Evolutionary conservation across 2,888 invertebrate genomes (phyloP), one percentile per base, ranked within the genome.

Genomic region (Xestia sexstrigata): DNA sequence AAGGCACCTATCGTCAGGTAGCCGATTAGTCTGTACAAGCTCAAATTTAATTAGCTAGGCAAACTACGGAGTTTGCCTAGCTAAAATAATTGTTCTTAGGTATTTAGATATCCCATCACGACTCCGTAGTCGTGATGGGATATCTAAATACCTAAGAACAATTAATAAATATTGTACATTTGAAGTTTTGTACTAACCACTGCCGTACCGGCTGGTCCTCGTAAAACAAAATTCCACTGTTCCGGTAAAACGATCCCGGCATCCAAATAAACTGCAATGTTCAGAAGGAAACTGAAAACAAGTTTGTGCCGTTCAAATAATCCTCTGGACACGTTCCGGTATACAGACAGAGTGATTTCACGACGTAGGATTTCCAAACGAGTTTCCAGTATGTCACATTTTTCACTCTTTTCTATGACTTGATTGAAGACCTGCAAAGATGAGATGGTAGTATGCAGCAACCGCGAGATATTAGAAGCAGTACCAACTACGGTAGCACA

Each of bases 231-330:
- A 92, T 97, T 98, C 97, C 98, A 99, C 88, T 99, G 98, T 0
- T 95, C 93, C 0, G 97, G 95, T 0, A 92, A 92, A 20, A 99
- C 97, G 0, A 95, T 90, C 0, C 97, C 97, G 0, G 97, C 97
- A 89, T 98, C 97, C 73, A 97, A 97, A 91, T 97, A 97, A 85
- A 99, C 97, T 6, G 98, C 98, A 81, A 98, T 97, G 89, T 98
- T 98, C 23, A 99, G 94, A 95, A 99, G 97, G 91, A 99, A 98
- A 91, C 98, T 98, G 93, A 98, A 99, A 76, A 99, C 98, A 1
- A 99, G 97, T 94, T 99, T 99, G 94, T 99, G 99, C 79, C 98
- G 97, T 93, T 99, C 99, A 91, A 99, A 99, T 17, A 99, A 97
- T 0, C 99, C 99, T 75, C 99, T 97, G 0, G 99, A 98, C 52